These are phyloP conservation scores for Drosophila maculinotata DNA, from an alignment of 2,888 invertebrate genomes.

Conservation along the genomic window DNA sequence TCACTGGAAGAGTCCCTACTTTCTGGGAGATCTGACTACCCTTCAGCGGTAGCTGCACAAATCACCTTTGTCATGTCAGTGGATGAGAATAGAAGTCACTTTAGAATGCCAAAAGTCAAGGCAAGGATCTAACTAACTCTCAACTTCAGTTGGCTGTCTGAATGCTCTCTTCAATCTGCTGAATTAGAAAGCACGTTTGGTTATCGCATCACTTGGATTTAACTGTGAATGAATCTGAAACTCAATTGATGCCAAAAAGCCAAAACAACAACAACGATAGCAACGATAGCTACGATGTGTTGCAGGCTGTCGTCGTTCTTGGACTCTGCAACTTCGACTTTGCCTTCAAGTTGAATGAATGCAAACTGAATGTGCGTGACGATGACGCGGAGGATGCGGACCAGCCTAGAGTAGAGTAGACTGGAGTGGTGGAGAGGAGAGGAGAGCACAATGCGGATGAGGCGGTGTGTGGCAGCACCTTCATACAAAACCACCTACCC, in stretches of 20 bases:
- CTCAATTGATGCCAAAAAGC: constrained; percentile 65
- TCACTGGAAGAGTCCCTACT: background rate
- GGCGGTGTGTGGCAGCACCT: constrained; percentile 20
- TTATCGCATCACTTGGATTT: constrained; percentile 40
- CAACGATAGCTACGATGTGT: constrained; percentile 22
- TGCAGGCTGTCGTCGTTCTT: constrained; percentile 37
- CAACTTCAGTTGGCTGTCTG: constrained; percentile 28
- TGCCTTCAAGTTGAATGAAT: constrained; percentile 63
- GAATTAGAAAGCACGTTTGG: constrained; percentile 48
- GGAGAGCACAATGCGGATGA: constrained; percentile 39
- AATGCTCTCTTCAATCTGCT: constrained; percentile 14
- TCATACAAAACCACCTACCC: no score
- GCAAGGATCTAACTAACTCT: constrained; percentile 25
- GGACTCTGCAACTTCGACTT: constrained; percentile 18
- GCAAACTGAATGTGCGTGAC: constrained; percentile 79
- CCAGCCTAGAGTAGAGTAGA: background rate
- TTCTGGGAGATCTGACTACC: constrained; percentile 5
- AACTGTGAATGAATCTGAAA: constrained; percentile 58
- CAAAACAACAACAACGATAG: constrained; percentile 15
- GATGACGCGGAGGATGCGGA: constrained; percentile 55
- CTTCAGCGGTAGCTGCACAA: background rate
- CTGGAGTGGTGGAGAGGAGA: background rate
- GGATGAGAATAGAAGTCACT: constrained; percentile 20
- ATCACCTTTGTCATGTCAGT: background rate
- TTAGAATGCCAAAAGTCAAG: constrained; percentile 23